Evolutionary conservation across 1,140 invertebrate species (phyloP), one percentile per base, ranked within the genome.

Genomic region (Coelopa frigida): DNA sequence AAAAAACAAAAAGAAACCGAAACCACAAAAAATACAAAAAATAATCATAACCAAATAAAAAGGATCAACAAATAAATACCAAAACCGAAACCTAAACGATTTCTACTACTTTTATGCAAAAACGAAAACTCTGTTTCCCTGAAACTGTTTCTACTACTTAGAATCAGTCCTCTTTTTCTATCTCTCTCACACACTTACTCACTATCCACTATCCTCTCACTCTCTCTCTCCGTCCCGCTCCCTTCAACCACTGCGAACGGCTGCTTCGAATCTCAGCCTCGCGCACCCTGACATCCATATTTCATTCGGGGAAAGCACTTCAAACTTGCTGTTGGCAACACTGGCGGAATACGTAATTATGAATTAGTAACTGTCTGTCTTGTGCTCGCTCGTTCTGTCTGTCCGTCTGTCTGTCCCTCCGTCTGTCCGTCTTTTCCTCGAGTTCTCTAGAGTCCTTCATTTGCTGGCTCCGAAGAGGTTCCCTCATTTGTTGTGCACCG

Each of bases 261-360:
- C n/a, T n/a, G n/a, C n/a, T n/a, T n/a, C n/a, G n/a, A n/a, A n/a
- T n/a, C n/a, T n/a, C n/a, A n/a, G n/a, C n/a, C n/a, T n/a, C n/a
- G n/a, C n/a, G n/a, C n/a, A n/a, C n/a, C n/a, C n/a, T n/a, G n/a
- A n/a, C n/a, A n/a, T n/a, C n/a, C n/a, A n/a, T n/a, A n/a, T n/a
- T n/a, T n/a, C n/a, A n/a, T n/a, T 14, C 27, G 27, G 27, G 14
- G 14, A 29, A 10, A 29, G 27, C 27, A 14, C 27, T 29, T 29
- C 8, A 29, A 29, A 29, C 14, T 29, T 29, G 8, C 8, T n/a
- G 46, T 49, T 53, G 56, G 49, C 52, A 54, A 57, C 60, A 61
- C 54, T 63, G 58, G 58, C 54, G 54, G 58, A 60, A 63, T 63
- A 61, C 61, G 61, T 63, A 63, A 63, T 63, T 63, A 63, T 63